Evolutionary conservation across 2,113 vertebrate species (phyloP), one percentile per base, ranked within the genome.

Genomic region (Tiliqua scincoides): DNA sequence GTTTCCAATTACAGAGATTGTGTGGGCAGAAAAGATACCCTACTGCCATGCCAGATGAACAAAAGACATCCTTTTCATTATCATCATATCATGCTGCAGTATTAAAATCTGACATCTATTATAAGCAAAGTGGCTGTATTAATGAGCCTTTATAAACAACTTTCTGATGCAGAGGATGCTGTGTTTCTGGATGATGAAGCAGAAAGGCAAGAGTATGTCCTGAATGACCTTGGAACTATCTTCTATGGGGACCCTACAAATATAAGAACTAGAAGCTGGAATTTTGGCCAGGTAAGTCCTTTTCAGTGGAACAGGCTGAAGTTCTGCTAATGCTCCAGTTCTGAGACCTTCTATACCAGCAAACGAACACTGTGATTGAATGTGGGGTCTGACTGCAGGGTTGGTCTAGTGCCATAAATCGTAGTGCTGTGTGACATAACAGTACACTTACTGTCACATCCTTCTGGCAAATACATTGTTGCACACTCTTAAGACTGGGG

Each of bases 281-380:
- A 98, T 95, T 99, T 97, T 0, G 99, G 98, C 75, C 99, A 99
- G 98, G 99, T 99, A 94, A 95, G 96, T 23, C 86, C 23, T 61
- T 94, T 88, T 87, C 63, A 88, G 80, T 61, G 89, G 71, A 79
- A 79, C 79, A 79, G 68, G 1, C 27, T 70, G 85, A 59, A 8
- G n/a, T 35, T 81, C 32, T 65, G 61, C 23, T 32, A 57, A 68
- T 77, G 59, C 82, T 57, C 23, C 68, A 77, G 17, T 12, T 23
- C 48, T 54, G 37, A 85, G n/a, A 23, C 12, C 21, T 67, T 59
- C 62, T 32, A 11, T 20, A 9, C 5, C 8, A 35, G 73, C 5
- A 65, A 75, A 76, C 27, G n/a, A 52, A 68, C 17, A 40, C 77
- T 62, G 27, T 23, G 23, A 30, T 27, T 30, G 72, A 52, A 74